Percentiles rank a stretch among this genome's conserved stretches.
Conservation (phyloP, 2,797 vertebrate species). For the Spinibarbus caldwelli region DNA sequence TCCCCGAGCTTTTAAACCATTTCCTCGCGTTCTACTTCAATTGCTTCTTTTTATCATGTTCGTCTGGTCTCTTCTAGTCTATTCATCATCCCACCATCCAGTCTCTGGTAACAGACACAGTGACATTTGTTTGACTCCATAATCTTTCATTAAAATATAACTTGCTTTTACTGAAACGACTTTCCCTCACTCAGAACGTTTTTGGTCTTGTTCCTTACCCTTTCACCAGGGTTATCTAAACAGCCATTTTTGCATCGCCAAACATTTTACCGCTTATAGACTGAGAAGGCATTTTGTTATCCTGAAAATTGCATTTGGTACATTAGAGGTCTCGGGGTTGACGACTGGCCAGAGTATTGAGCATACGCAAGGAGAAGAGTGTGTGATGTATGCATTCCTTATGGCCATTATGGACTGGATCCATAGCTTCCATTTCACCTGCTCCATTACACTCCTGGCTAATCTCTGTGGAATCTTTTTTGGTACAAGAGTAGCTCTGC, state of each 20-base stretch:
- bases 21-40: not conserved
- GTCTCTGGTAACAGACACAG: conserved; percentile 6
- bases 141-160: not conserved
- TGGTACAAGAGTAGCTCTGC: conserved; percentile 51
- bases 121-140: conserved; percentile 24
- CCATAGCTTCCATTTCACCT: conserved; percentile 43
- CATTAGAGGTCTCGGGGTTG: conserved; percentile 53
- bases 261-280: conserved; percentile 5
- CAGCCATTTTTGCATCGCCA: conserved; percentile 12
- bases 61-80: not conserved
- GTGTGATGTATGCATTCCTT: conserved; percentile 56
- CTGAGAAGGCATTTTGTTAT: conserved; percentile 33
- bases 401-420: conserved; percentile 41
- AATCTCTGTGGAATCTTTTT: conserved; percentile 47
- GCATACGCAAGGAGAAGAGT: conserved; percentile 34
- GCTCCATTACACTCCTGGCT: conserved; percentile 47
- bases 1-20: not conserved
- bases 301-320: conserved; percentile 47
- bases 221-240: not conserved
- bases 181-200: not conserved
- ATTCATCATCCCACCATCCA: not conserved
- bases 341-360: conserved; percentile 53
- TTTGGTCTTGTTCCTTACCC: not conserved
- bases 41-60: not conserved
- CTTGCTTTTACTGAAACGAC: not conserved